Conservation (phyloP, 1,140 invertebrate genomes). For the Apis cerana region DNA sequence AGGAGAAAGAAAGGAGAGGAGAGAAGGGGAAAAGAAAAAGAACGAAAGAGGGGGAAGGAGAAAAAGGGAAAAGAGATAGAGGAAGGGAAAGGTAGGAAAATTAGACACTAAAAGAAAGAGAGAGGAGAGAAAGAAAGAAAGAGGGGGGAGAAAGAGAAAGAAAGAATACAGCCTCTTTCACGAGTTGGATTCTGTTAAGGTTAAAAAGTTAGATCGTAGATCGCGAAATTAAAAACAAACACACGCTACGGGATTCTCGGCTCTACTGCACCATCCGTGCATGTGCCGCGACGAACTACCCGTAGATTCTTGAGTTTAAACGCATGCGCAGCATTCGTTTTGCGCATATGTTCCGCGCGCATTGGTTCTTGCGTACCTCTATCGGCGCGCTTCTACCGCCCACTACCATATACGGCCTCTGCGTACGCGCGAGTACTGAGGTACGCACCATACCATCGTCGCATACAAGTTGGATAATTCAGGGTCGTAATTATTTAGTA, state of each 20-base stretch:
- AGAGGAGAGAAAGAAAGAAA: background rate
- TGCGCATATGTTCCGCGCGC: constrained; percentile 42
- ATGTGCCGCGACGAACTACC: constrained; percentile 56
- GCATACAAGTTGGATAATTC: constrained; percentile 60
- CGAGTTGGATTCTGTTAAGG: constrained; percentile 46
- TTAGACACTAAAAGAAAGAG: background rate
- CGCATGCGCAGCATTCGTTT: constrained; percentile 52
- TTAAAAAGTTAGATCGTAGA: constrained; percentile 54
- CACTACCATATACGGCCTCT: constrained; percentile 79
- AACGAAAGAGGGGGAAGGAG: background rate
- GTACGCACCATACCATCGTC: constrained; percentile 57
- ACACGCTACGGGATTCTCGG: constrained; percentile 74
- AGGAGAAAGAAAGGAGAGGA: background rate
- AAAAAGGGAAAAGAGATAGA: constrained; percentile 1
- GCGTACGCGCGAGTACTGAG: constrained; percentile 67
- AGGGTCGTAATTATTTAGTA: constrained; percentile 31
- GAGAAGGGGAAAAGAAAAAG: background rate
- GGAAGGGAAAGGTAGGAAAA: constrained; percentile 4
- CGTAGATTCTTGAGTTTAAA: background rate
- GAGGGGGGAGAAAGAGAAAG: constrained; percentile 29
- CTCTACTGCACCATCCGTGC: constrained; percentile 75
- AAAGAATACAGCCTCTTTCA: constrained; percentile 51
- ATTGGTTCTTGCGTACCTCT: constrained; percentile 53
- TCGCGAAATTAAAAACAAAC: constrained; percentile 54
- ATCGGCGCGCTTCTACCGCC: constrained; percentile 67